Conservation (phyloP, 2,113 vertebrate species). For the Mustelus asterias region DNA sequence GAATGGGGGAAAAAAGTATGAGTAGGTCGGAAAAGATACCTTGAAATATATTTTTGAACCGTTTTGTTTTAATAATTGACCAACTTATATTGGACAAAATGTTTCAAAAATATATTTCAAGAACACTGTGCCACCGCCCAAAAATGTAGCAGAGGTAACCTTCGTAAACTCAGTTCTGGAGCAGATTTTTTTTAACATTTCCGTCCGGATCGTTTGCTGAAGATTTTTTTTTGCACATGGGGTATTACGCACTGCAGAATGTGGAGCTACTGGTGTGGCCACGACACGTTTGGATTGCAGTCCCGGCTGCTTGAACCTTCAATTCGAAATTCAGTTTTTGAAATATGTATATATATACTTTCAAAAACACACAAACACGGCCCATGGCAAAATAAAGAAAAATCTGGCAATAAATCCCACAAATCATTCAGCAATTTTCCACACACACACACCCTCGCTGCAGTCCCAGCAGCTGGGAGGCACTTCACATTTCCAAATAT, state of each 20-base stretch:
- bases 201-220: not conserved
- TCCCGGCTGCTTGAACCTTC: not conserved
- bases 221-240: not conserved
- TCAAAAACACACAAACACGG: too few relatives aligned
- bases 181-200: not conserved
- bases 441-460: not conserved
- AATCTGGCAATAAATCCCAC: not conserved
- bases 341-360: too few relatives aligned
- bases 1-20: not conserved
- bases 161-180: not conserved
- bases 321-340: not conserved
- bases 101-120: too few relatives aligned
- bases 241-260: conserved; percentile 5
- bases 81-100: not conserved
- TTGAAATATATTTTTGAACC: not conserved
- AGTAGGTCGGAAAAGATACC: not conserved
- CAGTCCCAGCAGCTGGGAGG: not conserved
- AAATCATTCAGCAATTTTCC: not conserved
- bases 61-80: not conserved
- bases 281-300: not conserved
- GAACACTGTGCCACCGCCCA: too few relatives aligned
- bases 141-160: too few relatives aligned
- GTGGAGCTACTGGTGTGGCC: not conserved
- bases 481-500: not conserved
- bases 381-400: not conserved